Base-by-base conservation (phyloP, 2,888 invertebrate species). In the Morpho achilles region DNA sequence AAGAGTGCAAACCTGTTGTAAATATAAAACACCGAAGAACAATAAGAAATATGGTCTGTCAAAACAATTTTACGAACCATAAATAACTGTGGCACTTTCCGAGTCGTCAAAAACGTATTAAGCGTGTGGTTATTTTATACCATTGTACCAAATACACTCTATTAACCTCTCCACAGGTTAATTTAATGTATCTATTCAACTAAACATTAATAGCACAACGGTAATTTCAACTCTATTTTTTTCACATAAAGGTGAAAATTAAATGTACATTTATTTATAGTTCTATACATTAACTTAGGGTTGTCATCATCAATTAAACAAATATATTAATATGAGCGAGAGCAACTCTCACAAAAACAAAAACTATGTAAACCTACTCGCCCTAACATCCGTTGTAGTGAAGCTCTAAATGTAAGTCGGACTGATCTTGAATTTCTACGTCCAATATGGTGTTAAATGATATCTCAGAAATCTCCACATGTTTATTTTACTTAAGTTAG, bases 131-230 rank as follows among this genome's bases (percentile, higher is more conserved):
- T 44, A 49, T 7, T 53, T 45, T 45, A 40, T 58, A 40, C 39
- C 40, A 58, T 53, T 58, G 58, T 58, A 53, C 53, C 44, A n/a
- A 57, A 57, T 57, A 43, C 52, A 57, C 52, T 52, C 57, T 52
- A 57, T 57, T 57, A 57, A 57, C 57, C 51, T 41, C 23, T 51
- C 23, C 51, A 10, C 57, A 52, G 51, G 51, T 57, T 57, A 51
- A 57, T 47, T 52, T 52, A n/a, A 57, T 57, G 42, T 57, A 46
- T 48, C 46, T 52, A 52, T 43, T 42, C 40, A 40, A 50, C 44
- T 23, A 51, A 51, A 8, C 16, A 23, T 22, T 23, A 22, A 16
- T 8, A 10, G 8, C 7, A 5, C n/a, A 41, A 56, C 7, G n/a
- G 7, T 32, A 52, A 16, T 52, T 47, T 52, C 9, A 52, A 52